phyloP scores from a whole-genome alignment of 2,113 vertebrate genomes.

The Elephas maximus region DNA sequence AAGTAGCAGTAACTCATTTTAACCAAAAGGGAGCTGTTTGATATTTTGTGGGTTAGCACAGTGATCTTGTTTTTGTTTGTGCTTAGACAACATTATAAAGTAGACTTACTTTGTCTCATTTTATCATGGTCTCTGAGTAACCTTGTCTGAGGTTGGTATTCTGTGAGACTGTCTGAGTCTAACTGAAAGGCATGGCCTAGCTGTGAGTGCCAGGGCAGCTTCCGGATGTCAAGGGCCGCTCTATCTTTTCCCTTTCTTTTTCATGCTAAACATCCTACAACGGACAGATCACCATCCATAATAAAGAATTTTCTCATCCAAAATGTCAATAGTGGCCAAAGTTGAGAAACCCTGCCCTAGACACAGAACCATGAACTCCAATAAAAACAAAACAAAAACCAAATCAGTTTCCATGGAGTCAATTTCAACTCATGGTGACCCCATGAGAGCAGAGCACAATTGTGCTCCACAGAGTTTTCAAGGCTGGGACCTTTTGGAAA shows the following conservation, averaged over 20 bases:
- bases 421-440: background rate
- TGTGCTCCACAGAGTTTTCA: background rate
- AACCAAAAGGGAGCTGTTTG: background rate
- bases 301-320: background rate
- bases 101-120: slow-evolving; percentile 13
- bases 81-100: slow-evolving; percentile 50
- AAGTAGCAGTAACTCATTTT: slow-evolving; percentile 8
- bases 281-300: background rate
- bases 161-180: background rate
- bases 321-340: background rate
- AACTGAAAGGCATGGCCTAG: background rate
- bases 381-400: no score
- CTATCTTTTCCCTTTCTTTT: background rate
- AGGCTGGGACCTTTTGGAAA: background rate
- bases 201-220: background rate
- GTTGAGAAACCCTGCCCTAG: background rate
- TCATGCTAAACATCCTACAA: background rate
- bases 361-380: background rate
- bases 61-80: slow-evolving; percentile 32
- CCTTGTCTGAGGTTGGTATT: background rate
- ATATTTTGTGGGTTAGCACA: background rate
- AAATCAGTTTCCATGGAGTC: background rate
- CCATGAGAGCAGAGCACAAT: background rate
- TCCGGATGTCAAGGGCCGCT: background rate
- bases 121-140: slow-evolving; percentile 19